Evolutionary conservation across 1,140 invertebrate species (phyloP), one percentile per base, ranked within the genome.

Genomic region (Fopius arisanus): DNA sequence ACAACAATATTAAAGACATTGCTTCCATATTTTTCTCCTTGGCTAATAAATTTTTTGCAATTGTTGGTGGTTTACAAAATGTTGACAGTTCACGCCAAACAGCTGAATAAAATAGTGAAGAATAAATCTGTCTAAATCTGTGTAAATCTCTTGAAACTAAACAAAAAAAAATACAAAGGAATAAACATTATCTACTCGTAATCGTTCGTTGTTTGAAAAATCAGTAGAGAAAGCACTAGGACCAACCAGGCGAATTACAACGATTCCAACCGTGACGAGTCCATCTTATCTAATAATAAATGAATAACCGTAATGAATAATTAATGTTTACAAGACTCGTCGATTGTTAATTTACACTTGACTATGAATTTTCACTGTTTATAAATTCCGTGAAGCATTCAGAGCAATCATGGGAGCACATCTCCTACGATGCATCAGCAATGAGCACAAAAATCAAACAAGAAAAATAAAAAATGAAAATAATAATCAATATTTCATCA

Each of bases 381-480:
- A 63, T 65, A 65, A 63, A 41, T 70, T 33, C 65, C 62, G 23
- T 48, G 26, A 51, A 54, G 23, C 16, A 51, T 67, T 40, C 29
- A 26, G 23, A 43, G 31, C 29, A 28, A 29, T 59, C 70, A 26
- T 59, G 43, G 29, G 67, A 70, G 26, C 62, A 51, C 68, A 33
- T 69, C 43, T 33, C 28, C 51, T 54, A 65, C 41, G 75, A 73
- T 76, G 70, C 70, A 76, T 76, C 67, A 76, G 70, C 66, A 73
- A 73, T 73, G 75, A 76, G 75, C 75, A 76, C 62, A 73, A 76
- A n/a, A 76, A 76, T 76, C 75, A 76, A 76, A 76, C 70, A 68
- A 67, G 69, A 73, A 75, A 68, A 72, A 67, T 41, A 31, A 29
- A 65, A 33, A 65, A 12, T 16, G 4, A 14, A 31, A 31, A 16